Evolutionary conservation across 2,888 invertebrate genomes (phyloP).

Genomic region (Hypsopygia costalis): DNA sequence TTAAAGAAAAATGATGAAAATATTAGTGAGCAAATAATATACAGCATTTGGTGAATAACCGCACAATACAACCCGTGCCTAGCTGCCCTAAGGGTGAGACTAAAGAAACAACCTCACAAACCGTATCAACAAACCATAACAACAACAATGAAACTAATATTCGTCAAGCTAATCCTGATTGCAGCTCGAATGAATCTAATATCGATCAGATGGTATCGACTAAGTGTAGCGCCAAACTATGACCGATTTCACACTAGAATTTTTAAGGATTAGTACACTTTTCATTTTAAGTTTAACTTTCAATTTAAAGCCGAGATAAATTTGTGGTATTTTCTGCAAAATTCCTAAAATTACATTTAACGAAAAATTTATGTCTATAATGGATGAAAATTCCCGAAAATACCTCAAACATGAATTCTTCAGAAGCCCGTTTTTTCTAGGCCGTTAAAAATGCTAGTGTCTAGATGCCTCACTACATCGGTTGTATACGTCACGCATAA

Average conservation of each 20-base stretch:
- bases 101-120: conserved; percentile 63
- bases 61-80: conserved; percentile 43
- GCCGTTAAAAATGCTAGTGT: conserved; percentile 22
- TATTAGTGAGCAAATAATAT: conserved; percentile 5
- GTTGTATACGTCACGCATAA: conserved; percentile 18
- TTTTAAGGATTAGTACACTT: conserved; percentile 21
- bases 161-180: conserved; percentile 69
- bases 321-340: not conserved
- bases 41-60: conserved; percentile 6
- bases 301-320: not conserved
- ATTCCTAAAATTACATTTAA: conserved; percentile 1
- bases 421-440: conserved; percentile 9
- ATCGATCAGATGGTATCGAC: conserved; percentile 75
- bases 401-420: not conserved
- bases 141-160: conserved; percentile 72
- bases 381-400: not conserved
- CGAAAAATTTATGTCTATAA: not conserved
- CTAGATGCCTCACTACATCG: conserved; percentile 17
- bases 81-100: conserved; percentile 57
- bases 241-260: conserved; percentile 27
- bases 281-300: not conserved
- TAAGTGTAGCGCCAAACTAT: conserved; percentile 38
- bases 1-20: not conserved
- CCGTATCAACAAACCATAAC: conserved; percentile 61
- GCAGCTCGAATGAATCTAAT: conserved; percentile 74